These are phyloP conservation scores for Nasonia vitripennis DNA, from an alignment of 1,140 invertebrate genomes.

Conservation along the genomic window DNA sequence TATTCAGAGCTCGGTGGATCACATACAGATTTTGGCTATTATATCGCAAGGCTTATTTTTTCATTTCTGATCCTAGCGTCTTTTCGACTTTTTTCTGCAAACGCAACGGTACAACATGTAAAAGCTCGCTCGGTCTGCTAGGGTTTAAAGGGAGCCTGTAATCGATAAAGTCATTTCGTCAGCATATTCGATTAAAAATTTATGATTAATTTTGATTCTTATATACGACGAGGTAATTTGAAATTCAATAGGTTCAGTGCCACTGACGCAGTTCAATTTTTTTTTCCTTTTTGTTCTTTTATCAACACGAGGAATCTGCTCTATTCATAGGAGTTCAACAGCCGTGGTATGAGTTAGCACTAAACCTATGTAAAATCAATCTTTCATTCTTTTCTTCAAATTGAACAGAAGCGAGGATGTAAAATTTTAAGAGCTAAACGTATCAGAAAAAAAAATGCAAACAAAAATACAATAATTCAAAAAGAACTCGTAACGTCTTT, in stretches of 20 bases:
- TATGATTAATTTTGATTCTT: no score
- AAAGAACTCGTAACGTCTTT: neutral
- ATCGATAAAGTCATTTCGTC: constrained; percentile 17
- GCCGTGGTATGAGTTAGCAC: neutral
- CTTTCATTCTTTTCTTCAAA: neutral
- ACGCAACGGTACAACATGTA: neutral
- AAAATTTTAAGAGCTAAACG: neutral
- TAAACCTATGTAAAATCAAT: neutral
- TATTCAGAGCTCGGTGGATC: constrained; percentile 15
- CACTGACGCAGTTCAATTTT: neutral
- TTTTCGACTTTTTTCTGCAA: constrained; percentile 35
- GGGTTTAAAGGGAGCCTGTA: constrained; percentile 33
- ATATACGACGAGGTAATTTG: no score
- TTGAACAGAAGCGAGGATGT: neutral
- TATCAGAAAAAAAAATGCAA: neutral
- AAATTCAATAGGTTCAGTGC: neutral
- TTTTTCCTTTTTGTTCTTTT: neutral
- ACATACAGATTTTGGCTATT: neutral
- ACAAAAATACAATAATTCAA: neutral
- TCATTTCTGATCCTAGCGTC: neutral
- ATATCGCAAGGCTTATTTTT: neutral
- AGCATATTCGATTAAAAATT: neutral
- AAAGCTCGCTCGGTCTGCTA: constrained; percentile 23
- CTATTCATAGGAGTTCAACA: neutral
- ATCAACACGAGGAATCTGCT: neutral